Base-by-base conservation (phyloP, 2,113 vertebrate species). In the Donacobius atricapilla region DNA sequence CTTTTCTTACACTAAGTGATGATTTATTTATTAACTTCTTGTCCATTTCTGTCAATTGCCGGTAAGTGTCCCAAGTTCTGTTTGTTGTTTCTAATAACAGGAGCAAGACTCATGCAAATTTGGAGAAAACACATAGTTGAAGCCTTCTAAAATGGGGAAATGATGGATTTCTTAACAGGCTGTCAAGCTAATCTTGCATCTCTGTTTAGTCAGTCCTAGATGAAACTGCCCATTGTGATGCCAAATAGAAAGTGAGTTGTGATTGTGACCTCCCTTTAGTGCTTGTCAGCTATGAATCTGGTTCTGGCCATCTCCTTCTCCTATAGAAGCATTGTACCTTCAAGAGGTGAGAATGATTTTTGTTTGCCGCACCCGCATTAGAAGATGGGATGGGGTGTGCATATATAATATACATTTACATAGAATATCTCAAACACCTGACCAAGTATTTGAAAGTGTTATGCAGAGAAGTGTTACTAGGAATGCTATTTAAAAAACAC, bases 1-100 rank as follows among this genome's bases (percentile, higher is more conserved):
- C 53, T 68, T 92, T 97, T 97, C 92, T 83, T 86, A 88, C 13
- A 33, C 83, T 71, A 27, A 45, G 24, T 45, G 66, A 28, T 89
- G 58, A 97, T 98, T 97, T 95, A 96, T 96, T 92, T 97, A 94
- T 95, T 97, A 97, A 96, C 93, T 88, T 89, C 93, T 92, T 72
- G 69, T 81, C 71, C 83, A 86, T 89, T 96, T 93, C 44, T 83
- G 72, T 27, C 8, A 5, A 60, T 57, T 98, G 69, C 96, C 95
- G 0, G 98, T 98, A 98, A 98, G 66, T 48, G 53, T 83, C 51
- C 31, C 4, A 40, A 63, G 54, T 90, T 94, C 61, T 81, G 23
- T 40, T 44, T 68, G 51, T 81, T 87, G 28, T 78, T 96, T 97
- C 95, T 98, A 97, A 82, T 96, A 97, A 87, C 86, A 94, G 94